Base-by-base conservation (phyloP, 2,888 invertebrate species). In the Trachelus troglodyta region DNA sequence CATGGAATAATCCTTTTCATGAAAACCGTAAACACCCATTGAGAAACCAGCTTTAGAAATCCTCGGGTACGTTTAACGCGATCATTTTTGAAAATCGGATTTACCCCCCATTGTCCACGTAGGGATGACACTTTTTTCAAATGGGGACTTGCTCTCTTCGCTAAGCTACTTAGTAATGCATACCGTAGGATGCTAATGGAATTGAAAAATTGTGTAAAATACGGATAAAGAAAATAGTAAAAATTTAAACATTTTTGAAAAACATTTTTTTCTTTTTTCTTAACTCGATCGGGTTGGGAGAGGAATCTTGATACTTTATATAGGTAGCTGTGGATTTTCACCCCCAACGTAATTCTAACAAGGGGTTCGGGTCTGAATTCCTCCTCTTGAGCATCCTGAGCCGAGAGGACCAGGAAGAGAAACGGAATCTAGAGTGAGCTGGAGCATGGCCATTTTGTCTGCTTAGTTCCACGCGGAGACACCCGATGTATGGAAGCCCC, bases 401-500 rank as follows among this genome's bases (percentile, higher is more conserved):
- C 31, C 71, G 9, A 71, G 33, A 76, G 75, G 78, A 23, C 56
- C 56, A 56, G 56, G 56, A 23, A 75, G 76, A 75, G 75, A 85
- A 87, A 84, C 82, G 86, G 87, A 87, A 85, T 84, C 85, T 85
- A 73, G 80, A 87, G 87, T 89, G 88, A 88, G 87, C 82, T 85
- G 83, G 83, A 88, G 89, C 87, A 85, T 89, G 85, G 90, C 89
- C 90, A 90, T 90, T 90, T 90, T 90, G 90, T 87, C 89, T 86
- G 89, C 87, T 90, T 90, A 91, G 86, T 91, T 91, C 90, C 90
- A 88, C 87, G 82, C 87, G 89, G 89, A 86, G 87, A 87, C 86
- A 89, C 87, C 81, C 87, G 87, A 85, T 90, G 88, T 90, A 90
- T 89, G 88, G 89, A 79, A 79, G 85, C 89, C 85, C 77, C 88